phyloP scores from a whole-genome alignment of 2,797 vertebrate genomes.

The Eulemur rubriventer region DNA sequence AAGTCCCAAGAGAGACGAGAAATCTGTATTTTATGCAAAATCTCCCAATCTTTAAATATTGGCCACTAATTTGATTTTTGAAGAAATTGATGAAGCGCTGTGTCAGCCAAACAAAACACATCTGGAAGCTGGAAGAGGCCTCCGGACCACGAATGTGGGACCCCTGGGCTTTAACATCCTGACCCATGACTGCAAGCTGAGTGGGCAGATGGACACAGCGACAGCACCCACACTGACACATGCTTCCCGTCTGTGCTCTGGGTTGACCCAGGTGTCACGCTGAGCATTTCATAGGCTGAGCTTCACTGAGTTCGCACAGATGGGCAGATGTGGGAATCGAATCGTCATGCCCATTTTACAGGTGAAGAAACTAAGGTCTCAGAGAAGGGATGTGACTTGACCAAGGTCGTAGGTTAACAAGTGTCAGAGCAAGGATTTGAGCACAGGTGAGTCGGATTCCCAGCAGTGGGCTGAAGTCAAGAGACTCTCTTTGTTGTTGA shows the following conservation, averaged over 20 bases:
- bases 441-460: background rate
- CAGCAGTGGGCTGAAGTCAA: background rate
- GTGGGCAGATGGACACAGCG: background rate
- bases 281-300: rapidly evolving
- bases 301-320: rapidly evolving
- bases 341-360: background rate
- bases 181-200: background rate
- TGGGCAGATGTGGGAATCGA: background rate
- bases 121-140: background rate
- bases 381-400: rapidly evolving
- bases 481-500: background rate
- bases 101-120: background rate
- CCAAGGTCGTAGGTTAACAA: background rate
- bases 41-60: background rate
- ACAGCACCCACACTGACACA: background rate
- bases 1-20: background rate
- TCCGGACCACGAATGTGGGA: background rate
- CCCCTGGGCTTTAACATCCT: background rate
- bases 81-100: background rate
- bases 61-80: background rate
- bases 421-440: rapidly evolving
- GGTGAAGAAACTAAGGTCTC: background rate
- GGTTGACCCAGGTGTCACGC: rapidly evolving
- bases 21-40: background rate
- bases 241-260: background rate